Base-by-base conservation (phyloP, 2,797 vertebrate genomes). In the Anguilla anguilla region DNA sequence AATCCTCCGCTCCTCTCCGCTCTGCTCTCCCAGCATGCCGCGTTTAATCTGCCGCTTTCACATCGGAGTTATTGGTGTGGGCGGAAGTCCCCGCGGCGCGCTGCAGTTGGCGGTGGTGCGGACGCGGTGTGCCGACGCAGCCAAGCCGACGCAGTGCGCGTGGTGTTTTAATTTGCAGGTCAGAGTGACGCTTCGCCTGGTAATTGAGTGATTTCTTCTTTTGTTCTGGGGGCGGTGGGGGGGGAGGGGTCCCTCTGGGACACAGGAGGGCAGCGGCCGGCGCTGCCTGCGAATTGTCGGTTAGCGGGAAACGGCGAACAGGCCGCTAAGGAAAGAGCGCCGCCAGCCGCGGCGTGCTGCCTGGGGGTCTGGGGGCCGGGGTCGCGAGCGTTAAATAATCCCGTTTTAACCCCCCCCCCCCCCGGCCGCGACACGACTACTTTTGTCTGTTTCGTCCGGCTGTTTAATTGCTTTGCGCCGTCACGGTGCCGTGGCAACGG, bases 131-230 rank as follows among this genome's bases (percentile, higher is more conserved):
- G 22, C 25, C 4, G 61, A 64, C 19, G 11, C 57, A 19, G 57
- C 13, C 13, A 13, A 11, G 2, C 19, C 57, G 57, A 22, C 15
- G 3, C 57, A 22, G 10, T 61, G 15, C 55, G 57, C 49, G 28
- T 9, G 35, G 86, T 53, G 55, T 49, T 17, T 15, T 85, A 10
- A 59, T 85, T 85, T 28, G 61, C n/a, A 69, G 81, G 81, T 74
- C 72, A 84, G 46, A 74, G 28, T 53, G 69, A 72, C 31, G 15
- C n/a, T 39, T n/a, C 72, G 82, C 25, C 67, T 53, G 57, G n/a
- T 19, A n/a, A 57, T 84, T 49, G 61, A 51, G 11, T 28, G 28
- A 84, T 57, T 19, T 31, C 17, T 0, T 17, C 15, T 53, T 55
- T 55, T 55, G 7, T 57, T 53, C 72, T 15, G 15, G 15, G 15